Evolutionary conservation across 2,113 vertebrate species (phyloP), one percentile per base, ranked within the genome.

Genomic region (Stercorarius parasiticus): DNA sequence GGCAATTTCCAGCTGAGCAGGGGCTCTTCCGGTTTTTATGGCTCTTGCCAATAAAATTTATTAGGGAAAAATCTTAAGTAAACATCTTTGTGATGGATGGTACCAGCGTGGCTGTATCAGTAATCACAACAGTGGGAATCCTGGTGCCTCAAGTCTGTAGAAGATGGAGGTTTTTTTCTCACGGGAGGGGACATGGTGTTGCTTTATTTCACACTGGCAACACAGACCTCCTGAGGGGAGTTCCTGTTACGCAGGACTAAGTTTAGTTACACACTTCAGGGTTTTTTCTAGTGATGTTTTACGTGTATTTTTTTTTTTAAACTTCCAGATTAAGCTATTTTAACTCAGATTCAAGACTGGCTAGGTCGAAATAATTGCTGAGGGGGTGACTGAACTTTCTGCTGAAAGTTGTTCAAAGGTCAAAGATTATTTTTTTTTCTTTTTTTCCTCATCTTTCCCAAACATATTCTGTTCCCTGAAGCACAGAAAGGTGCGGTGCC

Each of bases 121-220:
- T 82, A 36, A 36, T 5, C 5, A 4, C 17, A 71, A 43, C 11
- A 30, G 6, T 26, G 29, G 13, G 9, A 71, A 59, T 45, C 21
- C 5, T 71, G 6, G 14, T 43, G 32, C 29, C 69, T 66, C 8
- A 15, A 12, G 13, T 59, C 34, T 55, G 5, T 38, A 13, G 69
- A 47, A 71, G 25, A 71, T 32, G 18, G 21, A 61, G 10, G 7
- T 13, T 65, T 47, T 73, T 4, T 6, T 49, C 11, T 84, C 10
- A 6, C 53, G 32, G 16, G 4, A 66, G 5, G 5, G 11, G 5
- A 42, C 1, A 2, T 15, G 2, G 12, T 61, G 14, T 50, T 80
- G 10, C 22, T 64, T 50, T 69, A 62, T 56, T 49, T 82, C 55
- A 21, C 10, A 6, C 8, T 82, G n/a, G 22, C 17, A 67, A 29